Conservation (phyloP, 2,888 invertebrate species). For the Ormia ochracea region DNA sequence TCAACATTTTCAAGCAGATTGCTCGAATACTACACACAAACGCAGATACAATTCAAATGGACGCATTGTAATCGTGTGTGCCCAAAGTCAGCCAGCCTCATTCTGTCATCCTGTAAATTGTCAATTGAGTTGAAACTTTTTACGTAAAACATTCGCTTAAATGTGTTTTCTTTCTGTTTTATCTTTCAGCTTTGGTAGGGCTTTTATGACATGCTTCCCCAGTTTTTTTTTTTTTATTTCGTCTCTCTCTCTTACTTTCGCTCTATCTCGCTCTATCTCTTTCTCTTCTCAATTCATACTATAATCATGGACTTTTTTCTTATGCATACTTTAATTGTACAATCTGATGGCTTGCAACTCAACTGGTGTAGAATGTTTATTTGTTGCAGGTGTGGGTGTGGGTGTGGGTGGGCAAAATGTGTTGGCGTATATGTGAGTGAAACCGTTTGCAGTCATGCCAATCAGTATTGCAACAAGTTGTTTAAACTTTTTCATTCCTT, state of each 20-base stretch:
- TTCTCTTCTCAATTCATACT: background rate
- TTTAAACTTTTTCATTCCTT: slow-evolving; percentile 3
- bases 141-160: slow-evolving; percentile 41
- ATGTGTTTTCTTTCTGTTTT: slow-evolving; percentile 34
- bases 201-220: too few species aligned
- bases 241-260: background rate
- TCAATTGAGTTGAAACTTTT: slow-evolving; percentile 44
- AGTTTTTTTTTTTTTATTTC: slow-evolving; percentile 4
- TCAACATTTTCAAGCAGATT: slow-evolving; percentile 17
- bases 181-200: slow-evolving; percentile 20
- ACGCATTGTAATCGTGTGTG: background rate
- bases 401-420: background rate
- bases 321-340: slow-evolving; percentile 40
- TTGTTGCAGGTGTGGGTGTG: background rate
- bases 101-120: background rate
- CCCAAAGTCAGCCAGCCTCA: background rate
- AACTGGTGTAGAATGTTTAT: slow-evolving; percentile 41
- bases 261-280: background rate
- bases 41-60: background rate
- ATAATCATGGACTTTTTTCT: background rate
- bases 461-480: slow-evolving; percentile 42
- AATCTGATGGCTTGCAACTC: slow-evolving; percentile 40
- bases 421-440: background rate
- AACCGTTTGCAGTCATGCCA: background rate
- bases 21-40: background rate